Evolutionary conservation across 2,113 vertebrate species (phyloP).

Genomic region (Engraulis encrasicolus): DNA sequence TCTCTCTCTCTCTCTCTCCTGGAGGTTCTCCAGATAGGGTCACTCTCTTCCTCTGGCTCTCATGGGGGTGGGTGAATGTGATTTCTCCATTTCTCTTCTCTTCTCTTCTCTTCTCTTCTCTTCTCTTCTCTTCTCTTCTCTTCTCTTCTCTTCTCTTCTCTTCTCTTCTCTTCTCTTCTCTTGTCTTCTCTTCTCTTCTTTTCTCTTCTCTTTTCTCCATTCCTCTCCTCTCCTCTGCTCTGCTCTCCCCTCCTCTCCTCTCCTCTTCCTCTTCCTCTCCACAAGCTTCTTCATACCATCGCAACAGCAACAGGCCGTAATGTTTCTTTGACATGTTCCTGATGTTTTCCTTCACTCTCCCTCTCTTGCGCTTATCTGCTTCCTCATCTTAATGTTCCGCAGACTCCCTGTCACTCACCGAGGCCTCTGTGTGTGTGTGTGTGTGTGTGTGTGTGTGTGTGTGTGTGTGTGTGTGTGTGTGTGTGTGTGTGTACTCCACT

Average conservation of each 20-base stretch:
- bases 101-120: not conserved
- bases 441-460: too few relatives aligned
- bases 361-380: not conserved
- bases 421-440: too few relatives aligned
- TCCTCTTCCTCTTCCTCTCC: not conserved
- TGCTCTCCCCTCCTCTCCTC: not conserved
- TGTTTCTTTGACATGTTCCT: not conserved
- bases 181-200: not conserved
- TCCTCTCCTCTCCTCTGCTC: not conserved
- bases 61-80: not conserved
- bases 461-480: too few relatives aligned
- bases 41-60: not conserved
- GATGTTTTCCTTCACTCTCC: not conserved
- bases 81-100: too few relatives aligned
- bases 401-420: slow-evolving; percentile 14
- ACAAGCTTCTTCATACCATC: too few relatives aligned
- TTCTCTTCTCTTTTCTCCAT: not conserved
- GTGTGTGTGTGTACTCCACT: too few relatives aligned
- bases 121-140: not conserved
- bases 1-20: not conserved
- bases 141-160: not conserved
- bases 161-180: not conserved
- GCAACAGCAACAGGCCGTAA: slow-evolving; percentile 9
- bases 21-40: not conserved
- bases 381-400: slow-evolving; percentile 17